Percentiles rank a stretch among this genome's conserved stretches.
Evolutionary conservation across 2,888 invertebrate genomes (phyloP).

Genomic region (Lasioglossum zephyrum): DNA sequence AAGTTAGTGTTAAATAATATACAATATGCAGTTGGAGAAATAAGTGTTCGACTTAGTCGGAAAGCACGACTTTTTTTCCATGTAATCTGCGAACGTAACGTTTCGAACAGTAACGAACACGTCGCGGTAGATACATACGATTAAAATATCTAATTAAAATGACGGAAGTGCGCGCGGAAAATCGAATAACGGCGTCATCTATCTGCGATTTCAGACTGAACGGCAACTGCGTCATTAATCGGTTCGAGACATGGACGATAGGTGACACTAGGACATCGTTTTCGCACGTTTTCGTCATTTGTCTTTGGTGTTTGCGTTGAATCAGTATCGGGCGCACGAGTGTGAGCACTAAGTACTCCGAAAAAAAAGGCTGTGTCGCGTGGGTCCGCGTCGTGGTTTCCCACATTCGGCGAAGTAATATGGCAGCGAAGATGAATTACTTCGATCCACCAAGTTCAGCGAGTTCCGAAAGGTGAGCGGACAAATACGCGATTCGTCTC

Average conservation of each 20-base stretch:
- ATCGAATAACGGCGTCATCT: neutral
- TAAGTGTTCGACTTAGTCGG: neutral
- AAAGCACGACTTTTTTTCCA: neutral
- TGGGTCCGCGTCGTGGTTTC: constrained; percentile 9
- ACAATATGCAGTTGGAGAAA: neutral
- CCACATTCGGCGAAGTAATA: constrained; percentile 65
- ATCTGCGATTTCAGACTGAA: neutral
- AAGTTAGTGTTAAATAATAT: too few relatives aligned
- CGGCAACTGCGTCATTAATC: neutral
- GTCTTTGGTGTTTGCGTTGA: constrained; percentile 15
- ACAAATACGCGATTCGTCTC: neutral
- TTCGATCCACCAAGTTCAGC: constrained; percentile 95
- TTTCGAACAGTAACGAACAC: neutral
- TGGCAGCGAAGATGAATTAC: constrained; percentile 87
- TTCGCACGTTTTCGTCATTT: constrained; percentile 22
- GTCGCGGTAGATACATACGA: neutral
- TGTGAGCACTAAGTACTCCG: neutral
- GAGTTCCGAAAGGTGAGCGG: constrained; percentile 94
- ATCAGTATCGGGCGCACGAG: neutral
- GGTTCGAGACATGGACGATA: constrained; percentile 26
- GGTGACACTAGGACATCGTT: constrained; percentile 35
- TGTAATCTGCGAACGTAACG: neutral
- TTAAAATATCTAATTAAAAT: neutral
- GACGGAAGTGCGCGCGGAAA: neutral
- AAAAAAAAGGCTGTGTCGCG: constrained; percentile 8